Evolutionary conservation across 23 tunicate genomes (phyloP), one percentile per base, ranked within the genome.

Genomic region (Aplidium turbinatum): DNA sequence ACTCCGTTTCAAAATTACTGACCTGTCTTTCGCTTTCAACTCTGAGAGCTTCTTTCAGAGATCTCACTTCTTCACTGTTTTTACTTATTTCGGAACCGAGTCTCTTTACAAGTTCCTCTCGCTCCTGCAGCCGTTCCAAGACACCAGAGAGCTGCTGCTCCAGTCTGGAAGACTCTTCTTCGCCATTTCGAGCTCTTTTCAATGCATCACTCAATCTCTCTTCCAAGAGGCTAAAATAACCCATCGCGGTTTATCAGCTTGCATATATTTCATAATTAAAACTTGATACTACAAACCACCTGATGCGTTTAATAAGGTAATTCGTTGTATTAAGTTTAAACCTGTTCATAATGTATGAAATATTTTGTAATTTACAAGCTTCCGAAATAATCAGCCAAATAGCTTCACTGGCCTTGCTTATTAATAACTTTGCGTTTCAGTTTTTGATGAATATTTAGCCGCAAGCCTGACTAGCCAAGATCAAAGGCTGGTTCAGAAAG

Each of bases 1-100:
- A n/a, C n/a, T n/a, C n/a, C n/a, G n/a, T n/a, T n/a, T n/a, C n/a
- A n/a, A n/a, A n/a, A n/a, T n/a, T n/a, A n/a, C n/a, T n/a, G 13
- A 86, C 93, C 80, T 86, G 93, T 63, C 93, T 36, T 72, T 78
- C 85, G 62, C 93, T 86, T 54, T 86, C 93, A 19, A 32, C 52
- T 9, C 64, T 66, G 65, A 86, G 53, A 0, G 78, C 70, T 29
- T 86, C 85, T 47, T 79, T 78, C 58, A 86, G 53, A 6, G 63
- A 19, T 31, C 85, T 36, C 30, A 79, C 54, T 28, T 86, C 85
- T 11, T 63, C 71, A 51, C 33, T 33, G 29, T 47, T 72, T 33
- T 30, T 51, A 0, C 70, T 79, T 45, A 86, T 9, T 13, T 78
- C 93, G 35, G 68, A 81, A 16, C 84, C 93, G 22, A 86, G 79